A percentile compares a stretch with the other conserved stretches of the same genome.
phyloP scores from a whole-genome alignment of 2,797 vertebrate genomes.

The Sebastes paucispinis region DNA sequence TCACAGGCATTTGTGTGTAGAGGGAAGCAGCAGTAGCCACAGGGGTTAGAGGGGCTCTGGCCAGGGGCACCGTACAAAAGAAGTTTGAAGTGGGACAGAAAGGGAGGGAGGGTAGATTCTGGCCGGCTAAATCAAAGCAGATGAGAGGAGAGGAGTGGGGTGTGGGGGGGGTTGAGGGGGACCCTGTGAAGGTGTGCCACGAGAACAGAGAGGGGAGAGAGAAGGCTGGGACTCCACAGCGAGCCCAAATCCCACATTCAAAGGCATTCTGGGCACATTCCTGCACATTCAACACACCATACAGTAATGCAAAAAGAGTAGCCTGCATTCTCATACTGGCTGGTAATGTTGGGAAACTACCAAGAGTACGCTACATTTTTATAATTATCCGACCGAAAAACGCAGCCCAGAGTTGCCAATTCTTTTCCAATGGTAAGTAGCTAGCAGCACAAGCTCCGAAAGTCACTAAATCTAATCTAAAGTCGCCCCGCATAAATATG shows the following conservation, averaged over 20 bases:
- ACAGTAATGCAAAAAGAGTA: conserved; percentile 38
- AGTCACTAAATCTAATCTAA: not conserved
- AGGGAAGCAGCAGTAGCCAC: conserved; percentile 46
- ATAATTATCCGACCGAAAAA: not conserved
- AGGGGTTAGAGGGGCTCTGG: conserved; percentile 55
- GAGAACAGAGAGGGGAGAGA: conserved; percentile 47
- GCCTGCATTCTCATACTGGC: not conserved
- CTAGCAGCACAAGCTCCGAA: not conserved
- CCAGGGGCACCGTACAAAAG: conserved; percentile 69
- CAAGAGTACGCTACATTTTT: not conserved
- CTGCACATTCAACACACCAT: conserved; percentile 64
- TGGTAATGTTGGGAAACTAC: not conserved
- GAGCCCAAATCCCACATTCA: conserved; percentile 70
- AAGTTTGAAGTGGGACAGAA: conserved; percentile 71
- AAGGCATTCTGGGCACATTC: conserved; percentile 74
- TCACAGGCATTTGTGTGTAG: conserved; percentile 14
- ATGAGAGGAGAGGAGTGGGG: conserved; percentile 33
- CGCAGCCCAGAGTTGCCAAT: not conserved
- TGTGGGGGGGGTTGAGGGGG: conserved; percentile 23
- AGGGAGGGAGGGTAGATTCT: conserved; percentile 66
- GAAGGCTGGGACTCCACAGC: conserved; percentile 33
- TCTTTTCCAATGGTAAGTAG: not conserved
- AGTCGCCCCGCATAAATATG: no score
- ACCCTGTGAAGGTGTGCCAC: conserved; percentile 79
- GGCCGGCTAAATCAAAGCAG: conserved; percentile 75